A percentile compares a stretch with the other conserved stretches of the same genome.
phyloP scores from a whole-genome alignment of 2,113 vertebrate species.

The Orthonyx spaldingii region DNA sequence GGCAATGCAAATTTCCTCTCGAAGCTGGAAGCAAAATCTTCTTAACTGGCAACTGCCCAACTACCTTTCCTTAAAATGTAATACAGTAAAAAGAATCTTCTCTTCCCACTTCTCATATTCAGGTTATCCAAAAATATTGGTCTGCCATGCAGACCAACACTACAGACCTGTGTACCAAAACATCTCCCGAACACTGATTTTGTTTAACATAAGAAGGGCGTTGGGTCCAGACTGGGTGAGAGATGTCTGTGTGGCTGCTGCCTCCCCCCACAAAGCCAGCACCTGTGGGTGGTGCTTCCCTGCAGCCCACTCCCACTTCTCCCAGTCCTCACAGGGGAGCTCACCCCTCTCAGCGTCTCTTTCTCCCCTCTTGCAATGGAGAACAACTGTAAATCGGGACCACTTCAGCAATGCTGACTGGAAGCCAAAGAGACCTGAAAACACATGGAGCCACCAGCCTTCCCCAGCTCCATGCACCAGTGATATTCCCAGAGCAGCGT shows the following conservation, averaged over 20 bases:
- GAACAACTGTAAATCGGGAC: fast-evolving
- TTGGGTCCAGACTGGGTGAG: not conserved
- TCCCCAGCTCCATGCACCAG: too few relatives aligned
- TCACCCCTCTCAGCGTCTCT: not conserved
- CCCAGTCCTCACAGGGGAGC: not conserved
- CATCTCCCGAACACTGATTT: not conserved
- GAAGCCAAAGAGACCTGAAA: not conserved
- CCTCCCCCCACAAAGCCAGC: not conserved
- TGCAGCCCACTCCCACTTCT: not conserved
- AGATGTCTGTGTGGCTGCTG: not conserved
- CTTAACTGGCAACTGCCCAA: not conserved
- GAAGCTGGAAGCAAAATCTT: not conserved
- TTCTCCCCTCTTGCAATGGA: not conserved
- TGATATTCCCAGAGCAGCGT: not conserved
- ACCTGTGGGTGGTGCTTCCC: fast-evolving
- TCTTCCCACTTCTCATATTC: not conserved
- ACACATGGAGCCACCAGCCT: fast-evolving
- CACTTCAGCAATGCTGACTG: not conserved
- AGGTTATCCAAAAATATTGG: not conserved
- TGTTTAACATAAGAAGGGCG: not conserved
- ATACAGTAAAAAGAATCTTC: not conserved
- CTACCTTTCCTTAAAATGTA: not conserved
- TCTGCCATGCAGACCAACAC: not conserved
- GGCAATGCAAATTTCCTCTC: not conserved
- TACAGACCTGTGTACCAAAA: not conserved